Evolutionary conservation across 2,113 vertebrate genomes (phyloP).

Genomic region (Bothrops jararaca): DNA sequence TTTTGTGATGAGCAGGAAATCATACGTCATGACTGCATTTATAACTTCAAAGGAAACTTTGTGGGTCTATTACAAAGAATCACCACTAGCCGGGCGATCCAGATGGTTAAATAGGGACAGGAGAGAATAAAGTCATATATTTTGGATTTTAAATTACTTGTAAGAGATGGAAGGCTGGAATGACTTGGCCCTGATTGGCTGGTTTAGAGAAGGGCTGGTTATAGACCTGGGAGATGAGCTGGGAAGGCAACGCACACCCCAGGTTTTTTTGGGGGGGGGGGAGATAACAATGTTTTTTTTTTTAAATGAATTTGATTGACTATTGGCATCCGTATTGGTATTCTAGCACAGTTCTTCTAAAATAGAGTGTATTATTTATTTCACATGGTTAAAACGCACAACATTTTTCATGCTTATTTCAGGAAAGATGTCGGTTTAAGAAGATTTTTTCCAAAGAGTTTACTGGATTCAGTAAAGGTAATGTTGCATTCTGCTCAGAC

Average conservation of each 20-base stretch:
- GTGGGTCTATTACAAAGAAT: neutral
- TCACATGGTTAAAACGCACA: neutral
- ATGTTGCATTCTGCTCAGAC: constrained; percentile 43
- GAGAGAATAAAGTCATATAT: neutral
- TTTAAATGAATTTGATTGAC: neutral
- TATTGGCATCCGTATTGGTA: neutral
- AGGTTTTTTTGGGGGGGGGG: no score
- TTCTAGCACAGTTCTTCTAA: neutral
- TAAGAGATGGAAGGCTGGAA: neutral
- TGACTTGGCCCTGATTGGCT: neutral
- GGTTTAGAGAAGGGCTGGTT: neutral
- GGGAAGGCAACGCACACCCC: neutral
- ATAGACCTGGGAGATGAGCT: neutral
- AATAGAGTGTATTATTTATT: neutral
- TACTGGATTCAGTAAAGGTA: constrained; percentile 98
- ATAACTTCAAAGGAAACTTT: neutral
- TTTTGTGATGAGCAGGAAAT: neutral
- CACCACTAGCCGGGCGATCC: neutral
- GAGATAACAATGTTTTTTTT: neutral
- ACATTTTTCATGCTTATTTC: constrained; percentile 42
- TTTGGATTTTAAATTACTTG: neutral
- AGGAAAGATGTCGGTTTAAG: constrained; percentile 96
- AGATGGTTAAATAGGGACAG: neutral
- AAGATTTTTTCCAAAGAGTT: constrained; percentile 94
- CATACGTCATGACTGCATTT: neutral